phyloP scores from a whole-genome alignment of 2,797 vertebrate genomes.

The Ctenopoma multispine region DNA sequence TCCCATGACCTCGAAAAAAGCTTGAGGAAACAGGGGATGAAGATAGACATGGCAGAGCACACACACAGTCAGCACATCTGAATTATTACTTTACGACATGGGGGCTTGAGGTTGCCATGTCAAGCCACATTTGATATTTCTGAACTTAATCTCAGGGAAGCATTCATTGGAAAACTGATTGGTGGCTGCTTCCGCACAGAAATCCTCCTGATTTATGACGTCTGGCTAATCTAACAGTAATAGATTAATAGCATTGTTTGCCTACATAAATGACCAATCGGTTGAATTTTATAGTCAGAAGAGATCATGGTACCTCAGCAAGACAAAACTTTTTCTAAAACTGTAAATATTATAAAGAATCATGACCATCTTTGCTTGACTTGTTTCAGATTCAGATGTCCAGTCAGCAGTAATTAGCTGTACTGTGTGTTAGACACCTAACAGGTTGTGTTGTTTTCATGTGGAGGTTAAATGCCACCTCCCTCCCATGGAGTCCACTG shows the following conservation, averaged over 20 bases:
- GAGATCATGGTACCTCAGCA: too few species aligned
- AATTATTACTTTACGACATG: constrained; percentile 42
- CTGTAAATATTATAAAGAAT: neutral
- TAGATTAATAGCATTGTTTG: too few species aligned
- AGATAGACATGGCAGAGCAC: constrained; percentile 55
- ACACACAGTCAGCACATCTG: constrained; percentile 34
- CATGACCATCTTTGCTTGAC: neutral
- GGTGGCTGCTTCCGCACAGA: neutral
- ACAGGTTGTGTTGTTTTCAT: constrained; percentile 72
- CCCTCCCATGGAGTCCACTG: constrained; percentile 44
- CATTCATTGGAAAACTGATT: neutral
- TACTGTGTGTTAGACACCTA: constrained; percentile 51
- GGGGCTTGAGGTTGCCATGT: constrained; percentile 26
- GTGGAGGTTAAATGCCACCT: constrained; percentile 70
- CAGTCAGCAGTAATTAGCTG: constrained; percentile 71
- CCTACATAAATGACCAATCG: neutral
- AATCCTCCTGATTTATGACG: neutral
- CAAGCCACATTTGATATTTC: constrained; percentile 17
- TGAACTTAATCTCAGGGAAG: neutral
- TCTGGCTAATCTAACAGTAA: neutral
- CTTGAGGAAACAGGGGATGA: constrained; percentile 62
- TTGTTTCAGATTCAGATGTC: constrained; percentile 33
- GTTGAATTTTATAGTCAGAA: neutral
- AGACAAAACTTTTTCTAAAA: neutral
- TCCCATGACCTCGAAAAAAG: constrained; percentile 53